Conservation (phyloP, 2,888 invertebrate species). For the Dryobotodes eremita region DNA sequence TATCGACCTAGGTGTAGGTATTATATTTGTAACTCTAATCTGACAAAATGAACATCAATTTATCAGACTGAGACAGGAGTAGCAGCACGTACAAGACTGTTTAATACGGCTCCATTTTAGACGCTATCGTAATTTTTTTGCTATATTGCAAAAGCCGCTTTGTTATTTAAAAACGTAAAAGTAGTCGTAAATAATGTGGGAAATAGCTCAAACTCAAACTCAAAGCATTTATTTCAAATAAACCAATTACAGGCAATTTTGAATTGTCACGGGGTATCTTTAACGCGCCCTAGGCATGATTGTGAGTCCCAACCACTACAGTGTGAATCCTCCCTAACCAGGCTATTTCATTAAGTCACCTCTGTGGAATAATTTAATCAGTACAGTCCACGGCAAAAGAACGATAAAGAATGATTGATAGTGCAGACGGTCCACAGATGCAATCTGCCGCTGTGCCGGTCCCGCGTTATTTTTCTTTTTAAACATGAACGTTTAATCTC, state of each 20-base stretch:
- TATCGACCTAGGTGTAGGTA: background rate
- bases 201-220: background rate
- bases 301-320: conserved; percentile 12
- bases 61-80: background rate
- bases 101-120: background rate
- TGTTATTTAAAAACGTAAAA: background rate
- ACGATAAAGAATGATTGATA: conserved; percentile 90
- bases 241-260: too few species aligned
- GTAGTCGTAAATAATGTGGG: background rate
- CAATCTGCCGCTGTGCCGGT: conserved; percentile 74
- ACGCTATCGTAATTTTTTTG: background rate
- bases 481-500: conserved; percentile 70
- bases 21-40: background rate
- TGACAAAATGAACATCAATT: background rate
- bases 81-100: background rate
- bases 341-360: conserved; percentile 87
- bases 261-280: too few species aligned
- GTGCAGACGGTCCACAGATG: conserved; percentile 78
- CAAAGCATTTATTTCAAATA: too few species aligned
- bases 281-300: background rate
- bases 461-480: conserved; percentile 69
- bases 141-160: background rate
- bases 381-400: conserved; percentile 86
- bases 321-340: conserved; percentile 74
- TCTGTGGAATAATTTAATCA: conserved; percentile 89